Base-by-base conservation (phyloP, 2,113 vertebrate genomes). In the Chunga burmeisteri region DNA sequence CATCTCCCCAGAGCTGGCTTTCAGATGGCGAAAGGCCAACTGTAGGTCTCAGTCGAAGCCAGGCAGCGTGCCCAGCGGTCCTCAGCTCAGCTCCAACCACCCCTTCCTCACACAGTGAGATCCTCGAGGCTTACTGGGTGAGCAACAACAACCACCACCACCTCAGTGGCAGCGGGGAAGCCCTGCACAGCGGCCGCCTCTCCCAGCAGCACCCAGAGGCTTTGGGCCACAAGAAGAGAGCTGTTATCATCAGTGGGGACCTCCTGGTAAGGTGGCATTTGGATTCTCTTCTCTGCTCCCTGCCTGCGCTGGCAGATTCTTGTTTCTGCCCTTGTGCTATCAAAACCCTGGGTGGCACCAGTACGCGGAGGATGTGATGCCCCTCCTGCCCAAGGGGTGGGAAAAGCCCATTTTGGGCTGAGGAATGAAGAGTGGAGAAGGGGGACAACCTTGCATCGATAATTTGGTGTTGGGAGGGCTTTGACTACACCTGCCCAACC, bases 221-320 rank as follows among this genome's bases (percentile, higher is more conserved):
- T 66, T 63, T 14, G 1, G 2, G 6, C 4, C 71, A 83, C 9
- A 53, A 49, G 53, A 98, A 98, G 83, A 97, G 96, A 52, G 99
- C 99, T 16, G 72, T 99, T 78, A 97, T 99, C 93, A 89, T 99
- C 93, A 98, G 97, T 0, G 99, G 99, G 73, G 98, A 98, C 32
- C 98, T 99, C 86, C 98, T 99, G 98, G 99, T 99, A 98, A 98
- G 97, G 89, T n/a, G 36, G 32, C 36, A 38, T 34, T 55, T 44
- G 47, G 81, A 4, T 16, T n/a, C 25, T 49, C 30, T 14, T 40
- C 50, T 32, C 59, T 67, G 67, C 74, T 62, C 61, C 23, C 44
- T 56, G 61, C 59, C 75, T 9, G 18, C 2, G 0, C 71, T 62
- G 47, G 38, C 40, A 55, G 47, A 10, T 30, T 4, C 4, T 4